Conservation (phyloP, 2,888 invertebrate species). For the Callimorpha dominula region DNA sequence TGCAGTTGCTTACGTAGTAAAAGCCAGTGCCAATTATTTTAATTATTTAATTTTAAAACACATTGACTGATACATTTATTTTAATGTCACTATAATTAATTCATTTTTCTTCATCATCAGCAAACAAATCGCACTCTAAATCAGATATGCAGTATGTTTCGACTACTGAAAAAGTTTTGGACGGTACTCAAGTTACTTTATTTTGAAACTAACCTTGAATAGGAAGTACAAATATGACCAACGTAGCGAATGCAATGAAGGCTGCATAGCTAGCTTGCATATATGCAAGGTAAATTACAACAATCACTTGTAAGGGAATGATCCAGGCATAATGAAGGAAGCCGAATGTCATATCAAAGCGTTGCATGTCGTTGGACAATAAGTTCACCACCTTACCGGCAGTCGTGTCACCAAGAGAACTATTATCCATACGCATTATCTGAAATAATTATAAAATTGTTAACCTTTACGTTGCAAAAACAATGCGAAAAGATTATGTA, state of each 20-base stretch:
- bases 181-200: background rate
- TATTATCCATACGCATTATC: slow-evolving; percentile 83
- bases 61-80: too few species aligned
- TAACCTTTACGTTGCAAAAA: background rate
- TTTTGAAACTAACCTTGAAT: slow-evolving; percentile 88
- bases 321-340: slow-evolving; percentile 94
- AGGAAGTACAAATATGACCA: slow-evolving; percentile 91
- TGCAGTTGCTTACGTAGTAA: too few species aligned
- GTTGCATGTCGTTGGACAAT: slow-evolving; percentile 94
- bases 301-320: slow-evolving; percentile 89
- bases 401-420: slow-evolving; percentile 92
- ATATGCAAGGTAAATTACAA: slow-evolving; percentile 91
- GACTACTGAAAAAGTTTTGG: background rate
- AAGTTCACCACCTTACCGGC: slow-evolving; percentile 96
- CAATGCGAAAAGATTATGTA: background rate
- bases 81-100: too few species aligned
- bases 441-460: slow-evolving; percentile 58
- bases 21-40: too few species aligned
- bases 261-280: slow-evolving; percentile 88
- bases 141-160: background rate
- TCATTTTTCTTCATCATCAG: background rate
- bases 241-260: slow-evolving; percentile 89
- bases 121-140: background rate
- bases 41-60: too few species aligned
- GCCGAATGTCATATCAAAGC: slow-evolving; percentile 92